Evolutionary conservation across 2,113 vertebrate genomes (phyloP).

Genomic region (Lathamus discolor): DNA sequence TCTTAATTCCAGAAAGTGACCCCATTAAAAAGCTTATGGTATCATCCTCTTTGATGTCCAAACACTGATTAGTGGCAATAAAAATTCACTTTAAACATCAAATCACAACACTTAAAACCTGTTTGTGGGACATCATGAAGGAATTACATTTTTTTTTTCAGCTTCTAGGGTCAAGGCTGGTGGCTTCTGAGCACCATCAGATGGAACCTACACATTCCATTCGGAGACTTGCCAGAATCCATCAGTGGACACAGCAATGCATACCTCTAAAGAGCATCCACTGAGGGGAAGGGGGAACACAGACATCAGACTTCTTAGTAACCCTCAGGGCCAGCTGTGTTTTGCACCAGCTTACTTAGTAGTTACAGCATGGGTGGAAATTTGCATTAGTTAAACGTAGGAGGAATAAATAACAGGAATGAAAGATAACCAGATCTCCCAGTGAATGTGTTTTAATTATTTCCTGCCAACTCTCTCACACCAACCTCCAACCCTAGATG

Average conservation of each 20-base stretch:
- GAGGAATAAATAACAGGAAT: slow-evolving; percentile 10
- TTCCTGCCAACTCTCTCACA: slow-evolving; percentile 36
- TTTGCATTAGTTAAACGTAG: slow-evolving; percentile 9
- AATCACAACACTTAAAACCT: background rate
- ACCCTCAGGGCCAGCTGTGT: background rate
- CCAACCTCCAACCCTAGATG: background rate
- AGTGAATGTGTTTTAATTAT: slow-evolving; percentile 1
- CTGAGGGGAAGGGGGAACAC: background rate
- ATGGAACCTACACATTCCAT: background rate
- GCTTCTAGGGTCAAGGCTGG: background rate
- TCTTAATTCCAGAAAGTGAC: background rate
- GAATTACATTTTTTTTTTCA: background rate
- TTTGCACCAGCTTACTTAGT: background rate
- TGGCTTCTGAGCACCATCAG: background rate
- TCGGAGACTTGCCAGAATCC: background rate
- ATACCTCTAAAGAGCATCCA: background rate
- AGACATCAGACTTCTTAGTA: background rate
- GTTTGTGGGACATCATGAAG: background rate
- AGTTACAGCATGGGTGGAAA: background rate
- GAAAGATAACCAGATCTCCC: slow-evolving; percentile 10
- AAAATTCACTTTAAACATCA: background rate
- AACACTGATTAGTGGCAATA: background rate
- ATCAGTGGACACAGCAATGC: background rate
- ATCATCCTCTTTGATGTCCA: background rate
- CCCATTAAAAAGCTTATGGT: background rate